These are phyloP conservation scores for Paramisgurnus dabryanus DNA, from an alignment of 2,113 vertebrate genomes.

Conservation along the genomic window DNA sequence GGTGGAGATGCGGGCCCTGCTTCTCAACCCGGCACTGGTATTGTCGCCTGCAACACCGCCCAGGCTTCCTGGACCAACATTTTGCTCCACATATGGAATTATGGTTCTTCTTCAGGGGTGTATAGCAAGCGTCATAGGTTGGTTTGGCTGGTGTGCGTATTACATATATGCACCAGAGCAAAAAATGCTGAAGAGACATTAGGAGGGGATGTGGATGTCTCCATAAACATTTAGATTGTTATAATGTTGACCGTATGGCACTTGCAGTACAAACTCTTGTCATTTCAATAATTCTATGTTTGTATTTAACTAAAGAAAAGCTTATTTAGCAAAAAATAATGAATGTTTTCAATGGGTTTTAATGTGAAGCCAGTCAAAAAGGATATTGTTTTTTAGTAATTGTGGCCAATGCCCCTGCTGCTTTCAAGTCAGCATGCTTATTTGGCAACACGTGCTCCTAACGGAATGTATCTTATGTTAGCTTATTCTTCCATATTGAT, in stretches of 20 bases:
- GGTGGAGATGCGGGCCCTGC: conserved; percentile 70
- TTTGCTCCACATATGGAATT: conserved; percentile 72
- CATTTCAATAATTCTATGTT: background rate
- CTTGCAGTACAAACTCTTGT: background rate
- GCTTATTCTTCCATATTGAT: background rate
- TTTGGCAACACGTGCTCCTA: conserved; percentile 1
- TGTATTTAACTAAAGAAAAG: background rate
- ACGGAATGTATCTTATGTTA: background rate
- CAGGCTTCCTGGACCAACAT: conserved; percentile 62
- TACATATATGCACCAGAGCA: conserved; percentile 61
- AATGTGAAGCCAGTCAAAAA: background rate
- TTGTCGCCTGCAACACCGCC: conserved; percentile 47
- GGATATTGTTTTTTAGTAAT: background rate
- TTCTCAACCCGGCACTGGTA: conserved; percentile 59
- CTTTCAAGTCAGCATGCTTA: background rate
- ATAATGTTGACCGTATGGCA: background rate
- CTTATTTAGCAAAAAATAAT: background rate
- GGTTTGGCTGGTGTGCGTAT: conserved; percentile 72
- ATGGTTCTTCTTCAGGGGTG: conserved; percentile 75
- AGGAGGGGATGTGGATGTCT: background rate
- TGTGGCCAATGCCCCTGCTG: background rate
- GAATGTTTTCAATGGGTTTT: background rate
- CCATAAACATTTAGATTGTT: background rate
- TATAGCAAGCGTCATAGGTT: conserved; percentile 71
- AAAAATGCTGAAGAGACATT: conserved; percentile 57